phyloP scores from a whole-genome alignment of 2,888 invertebrate species.

The Morinoia aosen region DNA sequence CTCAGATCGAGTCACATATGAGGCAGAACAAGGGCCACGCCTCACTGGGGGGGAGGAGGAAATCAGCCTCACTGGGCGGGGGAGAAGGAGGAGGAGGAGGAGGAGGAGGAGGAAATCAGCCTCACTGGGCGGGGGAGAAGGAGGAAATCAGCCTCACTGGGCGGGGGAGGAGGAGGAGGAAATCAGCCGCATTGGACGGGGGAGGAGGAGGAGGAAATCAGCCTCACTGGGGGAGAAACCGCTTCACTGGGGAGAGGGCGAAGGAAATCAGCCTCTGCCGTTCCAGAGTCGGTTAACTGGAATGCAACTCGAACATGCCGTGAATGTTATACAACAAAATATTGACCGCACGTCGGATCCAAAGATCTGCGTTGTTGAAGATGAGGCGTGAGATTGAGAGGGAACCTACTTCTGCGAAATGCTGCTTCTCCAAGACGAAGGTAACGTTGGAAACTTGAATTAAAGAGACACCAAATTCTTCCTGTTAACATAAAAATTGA shows the following conservation, averaged over 20 bases:
- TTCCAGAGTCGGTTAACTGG: background rate
- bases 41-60: too few species aligned
- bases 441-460: background rate
- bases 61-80: too few species aligned
- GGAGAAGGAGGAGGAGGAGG: too few species aligned
- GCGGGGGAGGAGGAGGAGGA: too few species aligned
- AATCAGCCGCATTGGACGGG: too few species aligned
- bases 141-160: too few species aligned
- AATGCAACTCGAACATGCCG: background rate
- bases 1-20: background rate
- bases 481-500: background rate
- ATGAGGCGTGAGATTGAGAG: background rate
- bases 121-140: too few species aligned
- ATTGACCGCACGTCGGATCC: background rate
- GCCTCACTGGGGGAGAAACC: too few species aligned
- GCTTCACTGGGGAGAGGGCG: too few species aligned
- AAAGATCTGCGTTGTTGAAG: background rate
- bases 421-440: background rate
- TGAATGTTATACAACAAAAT: background rate
- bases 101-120: too few species aligned
- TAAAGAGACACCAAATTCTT: background rate
- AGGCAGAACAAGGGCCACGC: background rate
- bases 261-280: background rate
- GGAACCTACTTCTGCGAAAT: background rate
- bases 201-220: too few species aligned